Conservation (phyloP, 2,888 invertebrate genomes). For the Lasioglossum villosulum region DNA sequence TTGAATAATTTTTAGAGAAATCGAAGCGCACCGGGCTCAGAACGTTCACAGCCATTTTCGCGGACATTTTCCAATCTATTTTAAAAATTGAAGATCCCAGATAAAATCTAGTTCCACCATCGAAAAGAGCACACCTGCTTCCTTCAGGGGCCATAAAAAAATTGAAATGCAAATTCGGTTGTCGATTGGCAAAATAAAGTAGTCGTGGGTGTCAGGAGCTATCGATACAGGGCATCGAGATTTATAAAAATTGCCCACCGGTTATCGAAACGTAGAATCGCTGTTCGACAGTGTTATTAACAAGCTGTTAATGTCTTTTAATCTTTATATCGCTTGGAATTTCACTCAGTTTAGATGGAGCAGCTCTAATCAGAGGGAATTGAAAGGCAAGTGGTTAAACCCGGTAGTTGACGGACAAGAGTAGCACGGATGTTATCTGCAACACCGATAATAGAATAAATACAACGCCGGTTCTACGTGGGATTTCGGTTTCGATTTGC, state of each 20-base stretch:
- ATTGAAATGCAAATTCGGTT: neutral
- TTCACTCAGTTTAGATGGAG: neutral
- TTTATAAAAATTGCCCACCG: neutral
- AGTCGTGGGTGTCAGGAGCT: neutral
- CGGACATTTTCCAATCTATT: neutral
- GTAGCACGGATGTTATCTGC: constrained; percentile 1
- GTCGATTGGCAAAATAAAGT: neutral
- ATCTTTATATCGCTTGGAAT: neutral
- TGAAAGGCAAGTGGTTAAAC: neutral
- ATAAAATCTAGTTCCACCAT: neutral
- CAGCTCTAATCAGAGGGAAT: neutral
- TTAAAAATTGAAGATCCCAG: neutral
- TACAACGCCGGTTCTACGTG: constrained; percentile 1
- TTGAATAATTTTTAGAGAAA: neutral
- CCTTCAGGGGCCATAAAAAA: neutral
- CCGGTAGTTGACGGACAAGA: neutral
- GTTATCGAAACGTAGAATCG: neutral
- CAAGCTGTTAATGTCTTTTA: neutral
- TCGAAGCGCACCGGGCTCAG: neutral
- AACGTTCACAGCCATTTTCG: neutral
- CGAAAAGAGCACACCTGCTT: neutral
- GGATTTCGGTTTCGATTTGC: constrained; percentile 40
- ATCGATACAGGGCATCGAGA: neutral
- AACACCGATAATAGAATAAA: constrained; percentile 6
- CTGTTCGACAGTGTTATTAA: neutral